Percentiles rank a stretch among this genome's conserved stretches.
These are phyloP conservation scores for Acanthis flammea DNA, from an alignment of 2,797 vertebrate species.

Conservation along the genomic window DNA sequence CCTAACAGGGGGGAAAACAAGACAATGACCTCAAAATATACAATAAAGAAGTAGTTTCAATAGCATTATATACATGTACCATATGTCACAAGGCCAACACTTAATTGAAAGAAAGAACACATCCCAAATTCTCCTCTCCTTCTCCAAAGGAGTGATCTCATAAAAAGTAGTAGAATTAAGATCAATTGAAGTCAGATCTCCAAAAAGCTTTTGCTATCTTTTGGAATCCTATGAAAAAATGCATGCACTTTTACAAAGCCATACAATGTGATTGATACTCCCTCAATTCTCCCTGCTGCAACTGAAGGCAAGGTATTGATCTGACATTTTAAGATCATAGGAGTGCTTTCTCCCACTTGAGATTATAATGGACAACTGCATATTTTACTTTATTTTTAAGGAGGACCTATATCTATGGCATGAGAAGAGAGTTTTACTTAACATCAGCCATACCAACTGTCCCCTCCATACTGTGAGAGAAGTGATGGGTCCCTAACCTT, in stretches of 20 bases:
- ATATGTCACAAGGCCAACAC: neutral
- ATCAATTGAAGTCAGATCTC: neutral
- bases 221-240: neutral
- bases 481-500: neutral
- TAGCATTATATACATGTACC: neutral
- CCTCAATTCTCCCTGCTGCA: neutral
- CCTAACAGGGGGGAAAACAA: neutral
- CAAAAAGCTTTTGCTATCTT: neutral
- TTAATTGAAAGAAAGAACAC: neutral
- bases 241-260: neutral
- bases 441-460: fast-evolving
- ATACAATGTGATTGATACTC: neutral
- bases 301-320: neutral
- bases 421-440: neutral
- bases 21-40: neutral
- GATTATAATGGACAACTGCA: neutral
- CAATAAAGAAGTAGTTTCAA: neutral
- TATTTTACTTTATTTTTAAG: neutral
- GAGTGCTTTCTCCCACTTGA: neutral
- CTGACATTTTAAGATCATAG: neutral
- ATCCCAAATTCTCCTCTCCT: neutral
- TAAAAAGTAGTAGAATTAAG: neutral
- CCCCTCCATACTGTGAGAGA: neutral
- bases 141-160: neutral
- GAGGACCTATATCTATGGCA: neutral